Base-by-base conservation (phyloP, 2,797 vertebrate genomes). In the Diplodus puntazzo region DNA sequence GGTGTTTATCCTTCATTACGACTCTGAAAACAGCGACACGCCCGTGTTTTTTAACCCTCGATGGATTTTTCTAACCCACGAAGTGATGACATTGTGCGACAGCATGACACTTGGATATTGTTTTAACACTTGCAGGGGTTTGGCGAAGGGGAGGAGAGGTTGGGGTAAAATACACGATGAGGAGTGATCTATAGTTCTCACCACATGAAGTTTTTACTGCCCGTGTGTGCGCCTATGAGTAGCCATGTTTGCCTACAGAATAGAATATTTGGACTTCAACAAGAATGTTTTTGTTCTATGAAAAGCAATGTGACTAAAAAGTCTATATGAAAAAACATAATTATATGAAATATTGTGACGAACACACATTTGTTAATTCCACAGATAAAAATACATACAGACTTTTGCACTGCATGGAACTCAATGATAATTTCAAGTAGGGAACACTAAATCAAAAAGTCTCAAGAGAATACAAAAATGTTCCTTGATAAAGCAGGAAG, bases 1-100 rank as follows among this genome's bases (percentile, higher is more conserved):
- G 81, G 46, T 92, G 91, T 93, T 94, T 93, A 94, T 85, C 84
- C 87, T 88, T 75, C 79, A 78, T 82, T 88, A 89, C 16, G 58
- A 82, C 84, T 88, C 72, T 34, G 63, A 90, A 92, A 88, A 88
- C 88, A 90, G 68, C 21, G 66, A 85, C 84, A 87, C 85, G 34
- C 85, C 83, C 70, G 12, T 4, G 59, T 49, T 23, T 61, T 64
- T 11, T 14, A 39, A 39, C 34, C 20, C 55, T 25, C 63, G 77
- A 72, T 86, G 62, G 82, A 84, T 85, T 88, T 87, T 84, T 88
- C 77, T 55, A 84, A 88, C 75, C 57, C 58, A 46, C 73, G 75
- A 90, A 67, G 82, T 82, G 79, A 84, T 85, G 84, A 91, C 84
- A 86, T n/a, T 55, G 84, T 87, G 82, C 20, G 87, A 92, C 84